Conservation (phyloP, 2,113 vertebrate genomes). For the Callithrix jacchus region DNA sequence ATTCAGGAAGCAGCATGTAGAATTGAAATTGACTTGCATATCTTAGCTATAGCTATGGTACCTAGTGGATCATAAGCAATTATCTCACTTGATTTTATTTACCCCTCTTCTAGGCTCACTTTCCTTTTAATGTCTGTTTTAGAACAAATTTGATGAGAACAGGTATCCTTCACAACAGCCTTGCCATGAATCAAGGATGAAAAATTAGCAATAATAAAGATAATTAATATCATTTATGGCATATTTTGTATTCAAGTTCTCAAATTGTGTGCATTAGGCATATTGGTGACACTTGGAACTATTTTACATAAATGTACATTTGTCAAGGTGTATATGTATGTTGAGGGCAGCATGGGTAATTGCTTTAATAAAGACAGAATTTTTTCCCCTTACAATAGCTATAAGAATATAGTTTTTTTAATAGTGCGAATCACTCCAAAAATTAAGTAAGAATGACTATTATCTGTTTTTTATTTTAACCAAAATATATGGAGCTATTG, state of each 20-base stretch:
- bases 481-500: background rate
- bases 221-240: background rate
- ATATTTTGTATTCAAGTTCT: background rate
- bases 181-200: background rate
- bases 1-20: slow-evolving; percentile 10
- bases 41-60: background rate
- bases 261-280: background rate
- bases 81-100: slow-evolving; percentile 32
- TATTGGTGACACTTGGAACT: background rate
- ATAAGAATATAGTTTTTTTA: background rate
- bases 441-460: background rate
- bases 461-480: background rate
- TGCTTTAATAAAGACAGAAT: background rate
- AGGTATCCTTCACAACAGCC: background rate
- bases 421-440: background rate
- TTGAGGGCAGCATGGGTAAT: background rate
- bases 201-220: background rate
- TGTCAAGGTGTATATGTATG: background rate
- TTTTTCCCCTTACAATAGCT: background rate
- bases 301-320: background rate
- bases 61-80: background rate
- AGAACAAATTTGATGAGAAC: background rate
- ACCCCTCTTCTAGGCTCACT: background rate
- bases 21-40: slow-evolving; percentile 21
- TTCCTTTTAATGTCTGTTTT: background rate